Evolutionary conservation across 2,113 vertebrate genomes (phyloP).

Genomic region (Rhinoptilus africanus): DNA sequence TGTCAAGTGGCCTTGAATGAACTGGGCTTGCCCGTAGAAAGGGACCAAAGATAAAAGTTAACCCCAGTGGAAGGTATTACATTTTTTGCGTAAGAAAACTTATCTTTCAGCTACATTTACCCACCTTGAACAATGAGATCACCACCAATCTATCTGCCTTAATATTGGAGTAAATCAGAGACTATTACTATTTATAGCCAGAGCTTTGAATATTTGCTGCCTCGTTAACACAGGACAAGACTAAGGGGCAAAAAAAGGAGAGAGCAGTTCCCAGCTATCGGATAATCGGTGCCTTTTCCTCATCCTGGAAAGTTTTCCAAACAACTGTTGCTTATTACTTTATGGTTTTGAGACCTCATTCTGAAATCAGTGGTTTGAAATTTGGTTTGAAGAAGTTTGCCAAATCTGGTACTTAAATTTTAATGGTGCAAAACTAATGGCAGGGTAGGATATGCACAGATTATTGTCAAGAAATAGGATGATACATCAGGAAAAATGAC

Average conservation of each 20-base stretch:
- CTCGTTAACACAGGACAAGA: neutral
- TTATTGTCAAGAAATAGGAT: neutral
- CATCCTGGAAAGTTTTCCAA: neutral
- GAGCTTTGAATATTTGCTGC: slow-evolving; percentile 1
- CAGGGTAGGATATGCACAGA: neutral
- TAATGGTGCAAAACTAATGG: neutral
- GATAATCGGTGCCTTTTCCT: neutral
- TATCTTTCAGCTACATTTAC: neutral
- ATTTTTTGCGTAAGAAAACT: neutral
- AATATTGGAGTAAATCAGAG: neutral
- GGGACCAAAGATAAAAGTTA: neutral
- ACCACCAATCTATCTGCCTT: neutral
- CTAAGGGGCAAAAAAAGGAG: neutral
- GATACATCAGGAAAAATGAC: neutral
- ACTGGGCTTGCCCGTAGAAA: neutral
- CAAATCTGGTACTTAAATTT: neutral
- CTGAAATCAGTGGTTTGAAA: neutral
- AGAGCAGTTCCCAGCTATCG: neutral
- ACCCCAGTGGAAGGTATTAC: neutral
- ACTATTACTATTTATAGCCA: neutral
- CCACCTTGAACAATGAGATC: neutral
- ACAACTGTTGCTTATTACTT: neutral
- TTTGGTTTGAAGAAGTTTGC: neutral
- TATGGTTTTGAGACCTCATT: neutral
- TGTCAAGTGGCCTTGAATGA: neutral